Evolutionary conservation across 2,113 vertebrate genomes (phyloP), one percentile per base, ranked within the genome.

Genomic region (Epinephelus fuscoguttatus): DNA sequence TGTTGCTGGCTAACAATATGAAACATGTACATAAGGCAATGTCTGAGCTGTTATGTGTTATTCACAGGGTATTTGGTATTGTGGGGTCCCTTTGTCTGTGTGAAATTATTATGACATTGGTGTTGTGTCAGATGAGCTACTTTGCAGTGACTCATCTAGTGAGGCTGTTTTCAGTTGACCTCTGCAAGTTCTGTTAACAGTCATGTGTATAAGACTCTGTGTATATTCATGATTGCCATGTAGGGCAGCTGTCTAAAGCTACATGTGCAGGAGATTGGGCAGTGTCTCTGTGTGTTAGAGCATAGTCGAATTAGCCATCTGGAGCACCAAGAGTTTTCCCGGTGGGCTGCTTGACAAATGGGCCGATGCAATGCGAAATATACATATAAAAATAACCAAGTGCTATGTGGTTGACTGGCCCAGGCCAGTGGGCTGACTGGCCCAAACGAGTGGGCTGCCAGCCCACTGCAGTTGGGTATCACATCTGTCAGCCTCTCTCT

Each of bases 111-210:
- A 17, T 45, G 62, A 45, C 33, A 55, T 64, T 23, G 6, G 19
- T 49, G 45, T 49, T 27, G 30, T 30, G 30, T 30, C 30, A 30
- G 30, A 33, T 37, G 27, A 12, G 8, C 8, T 23, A 33, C 40
- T 56, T 42, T 56, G 69, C 53, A 73, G 60, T 64, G 74, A 56
- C 47, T 76, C 50, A 66, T 64, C 30, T 19, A n/a, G 73, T 63
- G 60, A 25, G 37, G 40, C 40, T 30, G 70, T 47, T 49, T 18
- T 30, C 23, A 63, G 30, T 18, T 40, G 30, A 52, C 47, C 47
- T 53, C 21, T 50, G 72, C 19, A 40, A 23, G 25, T 52, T 23
- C 27, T 75, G 72, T 25, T 53, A 30, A 64, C 49, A 75, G 42
- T 33, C 10, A 14, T 3, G 21, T 52, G 17, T 27, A 25, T 47